Evolutionary conservation across 2,888 invertebrate genomes (phyloP).

Genomic region (Neoascia interrupta): DNA sequence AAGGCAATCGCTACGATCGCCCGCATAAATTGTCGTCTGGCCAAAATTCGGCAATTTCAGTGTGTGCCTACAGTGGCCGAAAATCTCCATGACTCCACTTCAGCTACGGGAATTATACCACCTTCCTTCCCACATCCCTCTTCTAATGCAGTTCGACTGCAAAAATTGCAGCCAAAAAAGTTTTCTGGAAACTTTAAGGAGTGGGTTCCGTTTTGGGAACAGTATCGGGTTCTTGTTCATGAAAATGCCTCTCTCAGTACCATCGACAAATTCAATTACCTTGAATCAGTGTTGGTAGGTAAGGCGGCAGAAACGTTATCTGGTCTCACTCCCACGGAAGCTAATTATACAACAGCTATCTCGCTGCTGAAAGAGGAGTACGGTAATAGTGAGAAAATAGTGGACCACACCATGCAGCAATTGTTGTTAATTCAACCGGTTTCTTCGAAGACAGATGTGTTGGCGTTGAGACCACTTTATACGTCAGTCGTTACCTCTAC

Average conservation of each 20-base stretch:
- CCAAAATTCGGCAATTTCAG: constrained; percentile 12
- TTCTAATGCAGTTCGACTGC: constrained; percentile 4
- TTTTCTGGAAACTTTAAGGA: constrained; percentile 34
- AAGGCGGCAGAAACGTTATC: constrained; percentile 39
- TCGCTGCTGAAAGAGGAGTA: constrained; percentile 37
- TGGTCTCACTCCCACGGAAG: constrained; percentile 38
- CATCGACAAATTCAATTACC: constrained; percentile 39
- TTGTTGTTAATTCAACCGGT: constrained; percentile 16
- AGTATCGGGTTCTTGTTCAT: constrained; percentile 22
- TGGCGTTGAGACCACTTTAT: background rate
- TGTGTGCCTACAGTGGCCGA: background rate
- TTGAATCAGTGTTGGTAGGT: constrained; percentile 20
- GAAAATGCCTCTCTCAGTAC: constrained; percentile 23
- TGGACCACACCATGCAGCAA: constrained; percentile 36
- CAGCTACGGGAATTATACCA: too few relatives aligned
- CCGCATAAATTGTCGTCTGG: constrained; percentile 1
- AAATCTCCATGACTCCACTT: constrained; percentile 1
- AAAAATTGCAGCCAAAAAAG: constrained; percentile 26
- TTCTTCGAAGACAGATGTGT: background rate
- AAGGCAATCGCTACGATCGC: background rate
- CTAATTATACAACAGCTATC: constrained; percentile 27
- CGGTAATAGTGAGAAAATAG: constrained; percentile 29
- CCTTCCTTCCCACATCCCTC: background rate
- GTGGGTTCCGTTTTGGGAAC: constrained; percentile 10
- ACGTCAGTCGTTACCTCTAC: constrained; percentile 9